Conservation (phyloP, 2,888 invertebrate species). For the Craniophora ligustri region DNA sequence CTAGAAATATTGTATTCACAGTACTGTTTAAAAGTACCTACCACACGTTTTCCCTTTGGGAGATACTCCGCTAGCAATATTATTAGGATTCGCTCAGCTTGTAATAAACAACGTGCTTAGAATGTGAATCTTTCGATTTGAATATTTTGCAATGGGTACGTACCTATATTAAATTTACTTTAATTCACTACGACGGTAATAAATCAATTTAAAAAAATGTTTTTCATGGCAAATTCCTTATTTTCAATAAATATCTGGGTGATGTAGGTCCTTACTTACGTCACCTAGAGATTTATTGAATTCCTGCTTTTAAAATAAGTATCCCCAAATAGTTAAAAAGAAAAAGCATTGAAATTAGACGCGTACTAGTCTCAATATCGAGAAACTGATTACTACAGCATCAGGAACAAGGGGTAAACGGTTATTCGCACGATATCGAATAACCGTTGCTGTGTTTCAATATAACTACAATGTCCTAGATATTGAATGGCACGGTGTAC, state of each 20-base stretch:
- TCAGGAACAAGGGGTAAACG: conserved; percentile 31
- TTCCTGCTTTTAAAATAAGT: neutral
- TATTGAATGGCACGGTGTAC: conserved; percentile 51
- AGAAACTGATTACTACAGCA: conserved; percentile 31
- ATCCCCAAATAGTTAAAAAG: neutral
- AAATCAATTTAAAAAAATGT: no score
- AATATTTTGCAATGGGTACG: conserved; percentile 9
- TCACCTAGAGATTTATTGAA: no score
- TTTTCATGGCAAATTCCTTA: no score
- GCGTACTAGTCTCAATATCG: conserved; percentile 8
- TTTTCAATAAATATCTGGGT: no score
- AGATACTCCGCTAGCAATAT: neutral
- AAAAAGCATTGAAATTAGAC: neutral
- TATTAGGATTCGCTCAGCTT: conserved; percentile 16
- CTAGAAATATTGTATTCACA: no score
- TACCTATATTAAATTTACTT: no score
- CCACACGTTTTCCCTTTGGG: conserved; percentile 13
- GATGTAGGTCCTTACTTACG: no score
- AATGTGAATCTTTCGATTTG: conserved; percentile 26
- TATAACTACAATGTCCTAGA: conserved; percentile 44
- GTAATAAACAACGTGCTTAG: conserved; percentile 3
- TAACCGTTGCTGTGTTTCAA: conserved; percentile 54
- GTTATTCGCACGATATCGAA: conserved; percentile 56
- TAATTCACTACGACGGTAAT: no score
- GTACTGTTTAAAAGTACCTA: no score